A percentile compares a stretch with the other conserved stretches of the same genome.
These are phyloP conservation scores for Drosophila takahashii DNA, from an alignment of 1,140 invertebrate genomes.

Conservation along the genomic window DNA sequence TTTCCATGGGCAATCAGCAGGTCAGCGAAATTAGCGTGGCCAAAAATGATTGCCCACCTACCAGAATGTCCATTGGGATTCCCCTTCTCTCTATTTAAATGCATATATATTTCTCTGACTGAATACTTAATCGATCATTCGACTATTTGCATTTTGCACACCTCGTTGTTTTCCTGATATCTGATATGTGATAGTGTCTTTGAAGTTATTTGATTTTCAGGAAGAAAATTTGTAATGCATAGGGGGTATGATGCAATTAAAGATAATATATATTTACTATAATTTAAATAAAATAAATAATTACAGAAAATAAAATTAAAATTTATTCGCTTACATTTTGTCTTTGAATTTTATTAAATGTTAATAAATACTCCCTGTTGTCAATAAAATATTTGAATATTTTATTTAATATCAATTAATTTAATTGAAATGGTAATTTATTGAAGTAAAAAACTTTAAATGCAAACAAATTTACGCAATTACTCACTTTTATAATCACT, in stretches of 20 bases:
- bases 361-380: too few relatives aligned
- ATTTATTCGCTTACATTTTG: background rate
- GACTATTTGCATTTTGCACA: slow-evolving; percentile 68
- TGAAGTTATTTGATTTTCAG: too few relatives aligned
- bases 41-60: slow-evolving; percentile 74
- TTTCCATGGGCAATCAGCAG: slow-evolving; percentile 82
- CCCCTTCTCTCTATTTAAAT: slow-evolving; percentile 28
- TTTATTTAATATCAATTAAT: background rate
- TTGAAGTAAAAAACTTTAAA: background rate
- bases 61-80: slow-evolving; percentile 32
- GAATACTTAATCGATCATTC: slow-evolving; percentile 32
- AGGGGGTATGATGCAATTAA: background rate
- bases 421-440: too few relatives aligned
- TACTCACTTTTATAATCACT: background rate
- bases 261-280: background rate
- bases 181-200: slow-evolving; percentile 3
- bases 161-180: slow-evolving; percentile 43
- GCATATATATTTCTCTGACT: slow-evolving; percentile 28
- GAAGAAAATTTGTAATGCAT: background rate
- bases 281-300: background rate
- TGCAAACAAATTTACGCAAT: too few relatives aligned
- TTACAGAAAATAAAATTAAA: background rate
- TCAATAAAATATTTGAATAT: background rate
- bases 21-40: slow-evolving; percentile 81
- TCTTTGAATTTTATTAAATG: background rate